Conservation (phyloP, 2,888 invertebrate species). For the Agonum fuliginosum region DNA sequence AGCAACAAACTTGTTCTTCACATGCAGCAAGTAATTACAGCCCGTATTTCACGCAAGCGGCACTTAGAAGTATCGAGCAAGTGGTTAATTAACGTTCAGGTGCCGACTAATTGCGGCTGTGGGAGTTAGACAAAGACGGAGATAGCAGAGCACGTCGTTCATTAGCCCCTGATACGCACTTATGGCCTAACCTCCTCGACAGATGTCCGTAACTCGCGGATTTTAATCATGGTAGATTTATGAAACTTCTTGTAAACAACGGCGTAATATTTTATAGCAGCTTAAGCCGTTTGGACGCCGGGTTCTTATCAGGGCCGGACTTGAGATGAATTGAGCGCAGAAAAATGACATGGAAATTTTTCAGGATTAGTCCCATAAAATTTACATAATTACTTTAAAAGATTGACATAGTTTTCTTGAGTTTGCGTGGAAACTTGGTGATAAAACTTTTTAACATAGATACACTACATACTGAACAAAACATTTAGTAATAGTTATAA, state of each 20-base stretch:
- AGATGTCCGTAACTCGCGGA: slow-evolving; percentile 55
- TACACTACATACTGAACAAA: no score
- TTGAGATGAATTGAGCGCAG: background rate
- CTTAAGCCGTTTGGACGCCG: slow-evolving; percentile 4
- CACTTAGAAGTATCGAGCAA: slow-evolving; percentile 30
- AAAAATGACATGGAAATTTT: background rate
- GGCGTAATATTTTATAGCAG: slow-evolving; percentile 48
- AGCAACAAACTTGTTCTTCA: slow-evolving; percentile 16
- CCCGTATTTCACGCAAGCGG: background rate
- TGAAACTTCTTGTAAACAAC: slow-evolving; percentile 53
- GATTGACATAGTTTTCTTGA: background rate
- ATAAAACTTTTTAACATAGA: no score
- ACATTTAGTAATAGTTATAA: no score
- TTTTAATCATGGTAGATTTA: slow-evolving; percentile 58
- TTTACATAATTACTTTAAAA: background rate
- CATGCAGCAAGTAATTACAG: slow-evolving; percentile 39
- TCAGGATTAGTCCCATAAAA: background rate
- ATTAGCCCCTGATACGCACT: slow-evolving; percentile 48
- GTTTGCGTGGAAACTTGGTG: no score
- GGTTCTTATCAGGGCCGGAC: slow-evolving; percentile 7
- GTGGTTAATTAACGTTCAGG: slow-evolving; percentile 31
- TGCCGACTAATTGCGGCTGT: slow-evolving; percentile 36
- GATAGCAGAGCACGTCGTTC: slow-evolving; percentile 39
- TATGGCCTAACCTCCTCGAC: slow-evolving; percentile 17
- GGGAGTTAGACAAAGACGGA: slow-evolving; percentile 10